Evolutionary conservation across 2,797 vertebrate species (phyloP), one percentile per base, ranked within the genome.

Genomic region (Decapterus maruadsi): DNA sequence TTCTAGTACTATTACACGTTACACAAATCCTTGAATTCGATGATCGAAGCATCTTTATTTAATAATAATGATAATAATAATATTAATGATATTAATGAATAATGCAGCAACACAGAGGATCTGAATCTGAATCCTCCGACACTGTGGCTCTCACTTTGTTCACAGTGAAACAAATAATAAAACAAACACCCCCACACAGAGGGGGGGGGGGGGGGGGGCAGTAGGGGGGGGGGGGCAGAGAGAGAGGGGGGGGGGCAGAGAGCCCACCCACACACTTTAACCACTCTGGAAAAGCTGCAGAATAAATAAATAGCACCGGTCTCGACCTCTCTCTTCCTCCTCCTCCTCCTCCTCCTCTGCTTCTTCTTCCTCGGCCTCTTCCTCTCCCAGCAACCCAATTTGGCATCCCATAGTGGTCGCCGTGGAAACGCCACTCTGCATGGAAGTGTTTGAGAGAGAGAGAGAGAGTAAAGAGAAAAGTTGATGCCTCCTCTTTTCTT

Each of bases 341-440:
- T 67, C 70, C 69, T 74, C 67, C 36, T 57, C 78, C 59, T 83
- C 86, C 20, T 85, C 78, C 70, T 59, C 60, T 46, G 31, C 66
- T 29, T 57, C 78, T 62, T 84, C 86, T 26, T 85, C 78, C 70
- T 59, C 61, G 36, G 31, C 65, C 55, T 87, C 65, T 60, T 67
- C 26, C 43, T 84, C 82, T 75, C 84, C 57, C 73, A 19, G 81
- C 84, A 86, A 87, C 82, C 70, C 10, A 66, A 26, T 64, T 86
- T 87, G 89, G 87, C 87, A 88, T 90, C 86, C 78, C 61, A n/a
- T 72, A 66, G 69, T 78, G 57, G 80, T 92, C 68, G n/a, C 89
- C 86, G 83, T 88, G 89, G 91, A 82, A 87, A 93, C 90, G 1
- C n/a, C 56, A 22, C 53, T 81, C 63, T 26, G 57, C 68, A 64